Conservation (phyloP, 2,797 vertebrate species). For the Ibycter americanus region DNA sequence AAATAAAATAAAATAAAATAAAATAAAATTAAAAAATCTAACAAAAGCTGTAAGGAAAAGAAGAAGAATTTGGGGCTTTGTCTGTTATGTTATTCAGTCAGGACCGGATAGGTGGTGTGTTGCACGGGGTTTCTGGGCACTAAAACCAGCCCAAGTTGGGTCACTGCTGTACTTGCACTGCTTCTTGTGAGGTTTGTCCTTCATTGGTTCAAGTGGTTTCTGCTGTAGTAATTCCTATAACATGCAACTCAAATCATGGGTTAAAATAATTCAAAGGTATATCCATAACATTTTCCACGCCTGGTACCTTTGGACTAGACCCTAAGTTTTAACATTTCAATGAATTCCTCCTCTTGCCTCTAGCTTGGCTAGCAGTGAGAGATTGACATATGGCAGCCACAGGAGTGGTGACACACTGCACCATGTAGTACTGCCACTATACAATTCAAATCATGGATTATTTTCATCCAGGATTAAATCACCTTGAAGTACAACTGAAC, state of each 20-base stretch:
- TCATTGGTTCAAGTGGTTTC: not conserved
- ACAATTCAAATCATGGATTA: not conserved
- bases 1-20: not conserved
- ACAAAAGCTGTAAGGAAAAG: not conserved
- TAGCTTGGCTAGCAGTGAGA: no score
- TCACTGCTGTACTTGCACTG: not conserved
- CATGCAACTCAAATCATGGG: not conserved
- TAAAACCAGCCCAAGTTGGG: not conserved
- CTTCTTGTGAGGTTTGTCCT: not conserved
- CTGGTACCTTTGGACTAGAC: not conserved
- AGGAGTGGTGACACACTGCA: not conserved
- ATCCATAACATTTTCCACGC: not conserved
- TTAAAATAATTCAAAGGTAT: not conserved
- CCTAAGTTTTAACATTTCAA: not conserved
- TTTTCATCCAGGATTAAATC: not conserved
- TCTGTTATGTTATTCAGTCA: not conserved
- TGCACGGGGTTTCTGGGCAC: not conserved
- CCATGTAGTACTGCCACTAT: not conserved
- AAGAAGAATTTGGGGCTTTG: not conserved
- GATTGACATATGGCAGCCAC: not conserved
- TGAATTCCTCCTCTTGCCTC: not conserved
- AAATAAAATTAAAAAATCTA: not conserved
- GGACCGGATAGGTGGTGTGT: not conserved
- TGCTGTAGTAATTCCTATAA: not conserved
- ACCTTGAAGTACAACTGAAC: not conserved